Evolutionary conservation across 2,113 vertebrate genomes (phyloP).

Genomic region (Cynoglossus semilaevis): DNA sequence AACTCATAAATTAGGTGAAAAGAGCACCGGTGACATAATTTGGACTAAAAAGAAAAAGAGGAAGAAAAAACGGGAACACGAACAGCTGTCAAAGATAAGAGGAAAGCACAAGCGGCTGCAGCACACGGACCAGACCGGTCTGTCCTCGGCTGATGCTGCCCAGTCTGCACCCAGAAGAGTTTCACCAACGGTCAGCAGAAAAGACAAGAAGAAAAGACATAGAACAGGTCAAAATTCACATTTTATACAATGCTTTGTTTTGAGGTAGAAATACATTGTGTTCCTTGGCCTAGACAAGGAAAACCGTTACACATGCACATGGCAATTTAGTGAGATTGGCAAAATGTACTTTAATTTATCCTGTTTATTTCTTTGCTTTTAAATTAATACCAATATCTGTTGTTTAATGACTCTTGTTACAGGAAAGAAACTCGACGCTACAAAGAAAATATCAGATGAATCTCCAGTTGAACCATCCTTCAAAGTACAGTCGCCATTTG

Average conservation of each 20-base stretch:
- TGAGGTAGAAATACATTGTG: no score
- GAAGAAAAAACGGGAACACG: conserved; percentile 87
- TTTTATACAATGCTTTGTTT: not conserved
- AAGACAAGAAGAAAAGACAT: conserved; percentile 87
- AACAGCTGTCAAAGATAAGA: conserved; percentile 58
- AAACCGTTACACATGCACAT: no score
- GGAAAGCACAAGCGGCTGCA: conserved; percentile 74
- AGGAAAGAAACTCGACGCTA: conserved; percentile 84
- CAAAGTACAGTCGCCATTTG: conserved; percentile 76
- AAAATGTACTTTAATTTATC: no score
- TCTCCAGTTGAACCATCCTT: conserved; percentile 81
- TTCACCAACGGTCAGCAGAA: conserved; percentile 81
- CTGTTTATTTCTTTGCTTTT: not conserved
- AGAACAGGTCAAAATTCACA: conserved; percentile 77
- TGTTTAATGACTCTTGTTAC: conserved; percentile 23
- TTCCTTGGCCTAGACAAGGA: no score
- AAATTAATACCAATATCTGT: not conserved
- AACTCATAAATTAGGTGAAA: conserved; percentile 50
- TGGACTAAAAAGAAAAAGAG: conserved; percentile 85
- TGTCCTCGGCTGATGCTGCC: conserved; percentile 75
- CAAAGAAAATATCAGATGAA: conserved; percentile 82
- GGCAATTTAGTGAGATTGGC: no score
- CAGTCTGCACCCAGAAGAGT: conserved; percentile 80
- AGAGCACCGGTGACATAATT: conserved; percentile 72
- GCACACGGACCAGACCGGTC: conserved; percentile 75